Conservation (phyloP, 1,140 invertebrate genomes). For the Drosophila gunungcola region DNA sequence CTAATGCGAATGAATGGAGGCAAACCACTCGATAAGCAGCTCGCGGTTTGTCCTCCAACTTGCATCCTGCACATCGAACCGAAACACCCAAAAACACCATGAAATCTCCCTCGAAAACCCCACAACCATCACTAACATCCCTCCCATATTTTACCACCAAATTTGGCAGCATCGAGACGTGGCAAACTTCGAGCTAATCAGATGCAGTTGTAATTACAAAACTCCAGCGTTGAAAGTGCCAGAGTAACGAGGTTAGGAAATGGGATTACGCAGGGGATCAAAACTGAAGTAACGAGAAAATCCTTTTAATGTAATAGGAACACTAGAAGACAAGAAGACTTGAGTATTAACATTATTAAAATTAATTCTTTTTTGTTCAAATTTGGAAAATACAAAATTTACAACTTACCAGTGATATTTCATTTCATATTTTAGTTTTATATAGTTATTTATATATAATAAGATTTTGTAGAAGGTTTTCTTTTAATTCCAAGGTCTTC, state of each 20-base stretch:
- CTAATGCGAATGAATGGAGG: slow-evolving; percentile 34
- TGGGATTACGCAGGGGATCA: background rate
- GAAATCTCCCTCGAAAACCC: background rate
- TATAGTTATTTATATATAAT: too few relatives aligned
- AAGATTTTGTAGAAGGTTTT: too few relatives aligned
- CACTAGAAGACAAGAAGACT: background rate
- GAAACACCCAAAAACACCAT: background rate
- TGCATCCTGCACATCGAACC: background rate
- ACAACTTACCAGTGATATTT: too few relatives aligned
- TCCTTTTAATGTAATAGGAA: background rate
- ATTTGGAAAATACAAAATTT: background rate
- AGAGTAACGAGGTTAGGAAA: slow-evolving; percentile 10
- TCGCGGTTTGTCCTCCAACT: slow-evolving; percentile 1
- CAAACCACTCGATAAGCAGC: slow-evolving; percentile 40
- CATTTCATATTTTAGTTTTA: too few relatives aligned
- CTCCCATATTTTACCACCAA: background rate
- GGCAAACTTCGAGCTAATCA: slow-evolving; percentile 58
- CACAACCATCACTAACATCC: background rate
- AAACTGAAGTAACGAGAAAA: slow-evolving; percentile 1
- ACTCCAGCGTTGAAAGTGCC: slow-evolving; percentile 29
- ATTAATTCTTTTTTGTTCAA: background rate
- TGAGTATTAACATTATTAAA: background rate
- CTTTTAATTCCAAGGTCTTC: too few relatives aligned
- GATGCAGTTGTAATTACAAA: slow-evolving; percentile 69
- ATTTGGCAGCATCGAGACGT: slow-evolving; percentile 8